Evolutionary conservation across 2,113 vertebrate genomes (phyloP).

Genomic region (Glaucomys volans): DNA sequence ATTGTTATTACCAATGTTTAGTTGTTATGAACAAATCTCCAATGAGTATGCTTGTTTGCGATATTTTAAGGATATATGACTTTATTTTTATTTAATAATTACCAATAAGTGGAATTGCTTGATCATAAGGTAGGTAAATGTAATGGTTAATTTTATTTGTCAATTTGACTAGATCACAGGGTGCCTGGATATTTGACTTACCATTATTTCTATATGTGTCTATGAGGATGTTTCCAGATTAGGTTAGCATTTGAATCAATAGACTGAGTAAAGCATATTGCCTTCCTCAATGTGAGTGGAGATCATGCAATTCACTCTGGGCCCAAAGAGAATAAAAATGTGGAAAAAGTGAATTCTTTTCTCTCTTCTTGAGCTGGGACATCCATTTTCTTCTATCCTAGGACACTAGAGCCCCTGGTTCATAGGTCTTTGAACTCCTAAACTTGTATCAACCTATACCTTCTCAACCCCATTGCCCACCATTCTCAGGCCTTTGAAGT

Average conservation of each 20-base stretch:
- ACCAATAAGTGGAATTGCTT: neutral
- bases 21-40: neutral
- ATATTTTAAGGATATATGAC: neutral
- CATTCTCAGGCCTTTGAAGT: neutral
- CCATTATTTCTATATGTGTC: neutral
- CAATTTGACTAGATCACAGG: neutral
- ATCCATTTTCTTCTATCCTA: neutral
- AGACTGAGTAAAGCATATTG: neutral
- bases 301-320: neutral
- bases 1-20: neutral
- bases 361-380: neutral
- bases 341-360: neutral
- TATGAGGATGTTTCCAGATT: neutral
- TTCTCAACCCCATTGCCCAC: neutral
- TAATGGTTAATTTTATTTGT: neutral
- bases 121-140: neutral
- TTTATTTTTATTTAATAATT: neutral
- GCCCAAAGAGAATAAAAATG: neutral
- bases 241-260: neutral
- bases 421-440: neutral
- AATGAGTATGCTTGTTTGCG: neutral
- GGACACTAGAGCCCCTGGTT: neutral
- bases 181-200: neutral
- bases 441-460: neutral
- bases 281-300: neutral